Conservation (phyloP, 92 coral and sea anemone genomes). For the Epizoanthus rinbou region DNA sequence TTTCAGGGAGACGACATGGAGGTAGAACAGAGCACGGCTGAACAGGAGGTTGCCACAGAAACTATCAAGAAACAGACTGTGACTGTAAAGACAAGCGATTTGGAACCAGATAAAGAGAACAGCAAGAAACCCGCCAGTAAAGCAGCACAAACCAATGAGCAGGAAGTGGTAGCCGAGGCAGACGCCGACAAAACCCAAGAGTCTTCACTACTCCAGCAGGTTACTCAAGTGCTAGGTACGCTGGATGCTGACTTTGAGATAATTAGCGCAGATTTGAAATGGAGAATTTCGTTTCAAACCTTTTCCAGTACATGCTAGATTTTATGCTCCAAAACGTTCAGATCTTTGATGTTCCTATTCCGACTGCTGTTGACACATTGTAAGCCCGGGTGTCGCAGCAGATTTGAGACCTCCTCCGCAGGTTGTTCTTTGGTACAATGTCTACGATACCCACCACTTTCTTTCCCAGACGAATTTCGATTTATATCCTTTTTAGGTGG, state of each 20-base stretch:
- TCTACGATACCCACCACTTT: too few species aligned
- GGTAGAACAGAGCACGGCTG: background rate
- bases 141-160: background rate
- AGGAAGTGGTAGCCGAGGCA: constrained; percentile 23
- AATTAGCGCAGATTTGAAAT: too few species aligned
- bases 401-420: too few species aligned
- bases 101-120: constrained; percentile 40
- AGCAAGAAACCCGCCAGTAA: constrained; percentile 11
- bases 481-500: too few species aligned
- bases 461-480: too few species aligned
- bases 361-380: too few species aligned
- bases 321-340: too few species aligned
- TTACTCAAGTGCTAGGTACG: constrained; percentile 77
- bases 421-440: too few species aligned
- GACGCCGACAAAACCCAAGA: constrained; percentile 57
- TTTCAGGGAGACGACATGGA: constrained; percentile 26
- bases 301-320: too few species aligned
- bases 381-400: too few species aligned
- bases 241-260: background rate
- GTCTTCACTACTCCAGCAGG: constrained; percentile 79
- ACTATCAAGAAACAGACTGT: constrained; percentile 32
- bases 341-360: too few species aligned
- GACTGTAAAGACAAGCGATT: constrained; percentile 49
- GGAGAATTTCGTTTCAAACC: too few species aligned
- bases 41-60: constrained; percentile 32